Evolutionary conservation across 2,797 vertebrate species (phyloP), one percentile per base, ranked within the genome.

Genomic region (Coregonus ussuriensis): DNA sequence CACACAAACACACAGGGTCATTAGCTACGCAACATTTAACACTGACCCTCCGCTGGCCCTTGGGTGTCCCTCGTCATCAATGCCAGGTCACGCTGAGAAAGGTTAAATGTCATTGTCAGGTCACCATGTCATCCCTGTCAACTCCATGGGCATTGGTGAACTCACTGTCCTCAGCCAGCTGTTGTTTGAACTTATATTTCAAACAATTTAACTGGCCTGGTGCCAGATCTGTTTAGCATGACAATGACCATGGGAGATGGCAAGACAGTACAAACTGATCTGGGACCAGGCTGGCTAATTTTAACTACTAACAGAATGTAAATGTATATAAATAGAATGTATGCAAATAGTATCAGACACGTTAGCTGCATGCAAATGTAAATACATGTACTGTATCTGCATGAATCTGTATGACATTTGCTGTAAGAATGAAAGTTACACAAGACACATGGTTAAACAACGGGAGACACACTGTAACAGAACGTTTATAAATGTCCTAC

Each of bases 1-100:
- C 56, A 69, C 71, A 72, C 56, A 73, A 13, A 62, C 65, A 74
- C 72, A 37, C 83, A 31, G 77, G 77, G 80, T 80, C 77, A 85
- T 89, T 87, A 87, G 82, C 79, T 16, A 59, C 13, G 79, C 53
- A 1, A 76, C 85, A 81, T 88, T 88, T 87, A 81, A 56, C 74
- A 6, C 25, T 0, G 25, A 80, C 75, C 18, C 77, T 78, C 59
- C 25, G 63, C 75, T 56, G 77, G 56, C 68, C 79, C 68, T 54
- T 73, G 15, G 65, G 74, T 81, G 79, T 76, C n/a, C 3, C 59
- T 62, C 16, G 5, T 70, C 14, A 21, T 85, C 73, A 86, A 67
- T 82, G 81, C 76, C 69, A 82, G 78, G 82, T 83, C 79, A 77
- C 54, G 0, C 54, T 6, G 66, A 70, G 59, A 62, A 9, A 3